Evolutionary conservation across 2,888 invertebrate genomes (phyloP).

Genomic region (Panopea generosa): DNA sequence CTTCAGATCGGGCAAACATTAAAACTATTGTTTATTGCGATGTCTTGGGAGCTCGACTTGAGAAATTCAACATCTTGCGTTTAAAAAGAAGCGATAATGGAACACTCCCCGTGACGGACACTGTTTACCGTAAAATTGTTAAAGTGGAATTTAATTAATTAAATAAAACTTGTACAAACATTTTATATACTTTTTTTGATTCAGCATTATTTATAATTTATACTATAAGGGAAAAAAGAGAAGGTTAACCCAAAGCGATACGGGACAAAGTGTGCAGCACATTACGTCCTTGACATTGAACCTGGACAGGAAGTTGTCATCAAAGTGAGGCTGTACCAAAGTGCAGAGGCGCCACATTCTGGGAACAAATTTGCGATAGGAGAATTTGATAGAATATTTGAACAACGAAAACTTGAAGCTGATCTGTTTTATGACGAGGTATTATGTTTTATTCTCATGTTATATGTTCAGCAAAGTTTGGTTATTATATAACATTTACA

Average conservation of each 20-base stretch:
- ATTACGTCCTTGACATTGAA: conserved; percentile 76
- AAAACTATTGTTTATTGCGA: no score
- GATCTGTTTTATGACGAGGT: conserved; percentile 83
- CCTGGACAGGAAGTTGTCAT: conserved; percentile 74
- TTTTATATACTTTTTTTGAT: no score
- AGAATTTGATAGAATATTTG: conserved; percentile 76
- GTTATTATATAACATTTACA: not conserved
- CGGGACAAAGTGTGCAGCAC: conserved; percentile 81
- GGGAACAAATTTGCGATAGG: conserved; percentile 54
- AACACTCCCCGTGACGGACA: no score
- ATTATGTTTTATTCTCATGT: not conserved
- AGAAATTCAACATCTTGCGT: no score
- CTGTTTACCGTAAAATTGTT: no score
- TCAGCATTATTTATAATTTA: not conserved
- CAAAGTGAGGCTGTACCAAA: conserved; percentile 77
- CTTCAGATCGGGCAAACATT: no score
- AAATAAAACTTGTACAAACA: no score
- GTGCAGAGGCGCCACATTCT: conserved; percentile 65
- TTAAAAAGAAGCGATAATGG: no score
- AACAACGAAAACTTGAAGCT: conserved; percentile 76
- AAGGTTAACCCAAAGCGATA: conserved; percentile 72
- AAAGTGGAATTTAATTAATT: no score
- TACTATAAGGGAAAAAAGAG: conserved; percentile 63
- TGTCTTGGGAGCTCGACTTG: no score
- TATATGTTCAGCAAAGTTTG: not conserved